A percentile compares a stretch with the other conserved stretches of the same genome.
Conservation (phyloP, 2,113 vertebrate species). For the Muntiacus muntjak region DNA sequence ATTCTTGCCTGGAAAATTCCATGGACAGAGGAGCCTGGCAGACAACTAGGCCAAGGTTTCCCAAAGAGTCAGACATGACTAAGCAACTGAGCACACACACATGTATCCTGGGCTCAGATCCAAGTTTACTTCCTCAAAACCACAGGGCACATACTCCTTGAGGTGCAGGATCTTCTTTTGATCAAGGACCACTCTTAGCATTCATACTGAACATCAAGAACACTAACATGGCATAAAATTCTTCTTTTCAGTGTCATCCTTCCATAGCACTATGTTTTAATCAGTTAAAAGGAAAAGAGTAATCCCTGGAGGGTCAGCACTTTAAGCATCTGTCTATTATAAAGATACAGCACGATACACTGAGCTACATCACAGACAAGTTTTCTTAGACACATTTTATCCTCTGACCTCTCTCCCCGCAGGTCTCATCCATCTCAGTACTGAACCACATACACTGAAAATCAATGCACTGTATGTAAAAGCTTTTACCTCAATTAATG, state of each 20-base stretch:
- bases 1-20: background rate
- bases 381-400: background rate
- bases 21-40: background rate
- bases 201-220: background rate
- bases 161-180: background rate
- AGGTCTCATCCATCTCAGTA: fast-evolving
- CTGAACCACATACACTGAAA: background rate
- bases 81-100: background rate
- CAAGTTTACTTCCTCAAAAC: background rate
- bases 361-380: background rate
- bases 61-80: background rate
- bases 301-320: background rate
- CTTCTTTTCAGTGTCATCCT: background rate
- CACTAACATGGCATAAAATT: background rate
- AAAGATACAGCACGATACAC: background rate
- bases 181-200: background rate
- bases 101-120: background rate
- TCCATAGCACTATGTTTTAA: background rate
- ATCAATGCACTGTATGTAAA: background rate
- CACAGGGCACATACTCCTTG: background rate
- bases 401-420: background rate
- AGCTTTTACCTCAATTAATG: slow-evolving; percentile 88
- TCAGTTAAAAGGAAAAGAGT: background rate
- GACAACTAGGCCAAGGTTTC: background rate
- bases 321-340: background rate